Evolutionary conservation across 2,888 invertebrate genomes (phyloP).

Genomic region (Gibbula magus): DNA sequence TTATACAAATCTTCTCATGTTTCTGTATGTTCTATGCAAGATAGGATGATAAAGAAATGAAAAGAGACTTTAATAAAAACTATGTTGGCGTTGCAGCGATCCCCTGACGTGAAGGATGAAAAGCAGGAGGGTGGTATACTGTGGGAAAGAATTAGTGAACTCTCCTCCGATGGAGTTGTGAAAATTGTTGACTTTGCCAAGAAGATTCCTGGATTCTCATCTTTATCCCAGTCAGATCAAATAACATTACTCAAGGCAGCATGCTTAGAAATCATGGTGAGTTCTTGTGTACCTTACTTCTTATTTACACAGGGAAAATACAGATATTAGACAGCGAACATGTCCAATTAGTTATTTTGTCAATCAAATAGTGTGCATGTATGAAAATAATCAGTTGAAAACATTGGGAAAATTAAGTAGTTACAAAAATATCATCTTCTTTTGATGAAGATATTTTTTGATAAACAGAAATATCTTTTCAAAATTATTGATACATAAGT

Average conservation of each 20-base stretch:
- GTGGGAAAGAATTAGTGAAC: slow-evolving; percentile 72
- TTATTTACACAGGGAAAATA: background rate
- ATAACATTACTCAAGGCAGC: slow-evolving; percentile 73
- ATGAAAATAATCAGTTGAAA: background rate
- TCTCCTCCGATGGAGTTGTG: slow-evolving; percentile 70
- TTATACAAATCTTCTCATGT: no score
- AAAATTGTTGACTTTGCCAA: slow-evolving; percentile 74
- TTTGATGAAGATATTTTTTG: no score
- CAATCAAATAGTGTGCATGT: background rate
- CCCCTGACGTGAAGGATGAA: background rate
- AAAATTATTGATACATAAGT: no score
- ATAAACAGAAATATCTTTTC: no score
- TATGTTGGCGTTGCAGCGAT: background rate
- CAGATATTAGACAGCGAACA: no score
- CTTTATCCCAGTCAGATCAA: slow-evolving; percentile 70
- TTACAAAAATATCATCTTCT: no score
- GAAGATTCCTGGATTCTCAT: slow-evolving; percentile 69
- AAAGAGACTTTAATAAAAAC: no score
- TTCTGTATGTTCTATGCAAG: no score
- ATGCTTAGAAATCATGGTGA: slow-evolving; percentile 74
- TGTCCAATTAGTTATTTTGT: background rate
- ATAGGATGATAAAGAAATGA: no score
- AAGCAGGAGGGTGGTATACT: slow-evolving; percentile 45
- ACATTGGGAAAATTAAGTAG: no score
- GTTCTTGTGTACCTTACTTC: slow-evolving; percentile 25